Conservation (phyloP, 1,140 invertebrate genomes). For the Whitmania pigra region DNA sequence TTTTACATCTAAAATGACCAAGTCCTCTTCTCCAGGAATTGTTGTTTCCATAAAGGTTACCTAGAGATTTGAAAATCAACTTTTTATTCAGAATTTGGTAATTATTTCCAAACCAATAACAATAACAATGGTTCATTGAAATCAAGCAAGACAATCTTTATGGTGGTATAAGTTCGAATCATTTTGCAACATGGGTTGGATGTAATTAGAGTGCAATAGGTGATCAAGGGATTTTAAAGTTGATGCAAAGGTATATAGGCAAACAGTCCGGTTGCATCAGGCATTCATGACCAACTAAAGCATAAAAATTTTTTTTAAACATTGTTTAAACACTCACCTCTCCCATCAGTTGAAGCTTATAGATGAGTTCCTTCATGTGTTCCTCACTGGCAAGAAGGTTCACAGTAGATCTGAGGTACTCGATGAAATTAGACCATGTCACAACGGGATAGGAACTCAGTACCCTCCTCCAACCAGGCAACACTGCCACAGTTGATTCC, state of each 20-base stretch:
- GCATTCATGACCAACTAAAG: too few relatives aligned
- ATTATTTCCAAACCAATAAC: too few relatives aligned
- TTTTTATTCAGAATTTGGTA: too few relatives aligned
- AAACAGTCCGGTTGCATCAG: too few relatives aligned
- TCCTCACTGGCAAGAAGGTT: slow-evolving; percentile 58
- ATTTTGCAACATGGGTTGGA: too few relatives aligned
- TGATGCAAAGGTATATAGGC: too few relatives aligned
- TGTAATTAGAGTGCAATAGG: too few relatives aligned
- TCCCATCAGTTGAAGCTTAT: slow-evolving; percentile 57
- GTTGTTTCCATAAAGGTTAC: slow-evolving; percentile 45
- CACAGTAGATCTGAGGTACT: slow-evolving; percentile 51
- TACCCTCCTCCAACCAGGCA: slow-evolving; percentile 48
- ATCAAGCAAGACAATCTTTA: too few relatives aligned
- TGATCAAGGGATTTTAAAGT: too few relatives aligned
- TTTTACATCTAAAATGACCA: slow-evolving; percentile 59
- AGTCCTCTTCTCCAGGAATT: slow-evolving; percentile 47
- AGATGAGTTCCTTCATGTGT: slow-evolving; percentile 54
- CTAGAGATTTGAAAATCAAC: slow-evolving; percentile 31
- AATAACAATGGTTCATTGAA: too few relatives aligned
- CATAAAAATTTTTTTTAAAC: too few relatives aligned
- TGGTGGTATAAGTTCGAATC: too few relatives aligned
- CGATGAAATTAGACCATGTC: slow-evolving; percentile 53
- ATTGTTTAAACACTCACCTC: slow-evolving; percentile 44
- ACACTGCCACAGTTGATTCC: slow-evolving; percentile 49
- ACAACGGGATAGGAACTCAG: slow-evolving; percentile 53